Conservation (phyloP, 2,797 vertebrate genomes). For the Poecilia gillii region DNA sequence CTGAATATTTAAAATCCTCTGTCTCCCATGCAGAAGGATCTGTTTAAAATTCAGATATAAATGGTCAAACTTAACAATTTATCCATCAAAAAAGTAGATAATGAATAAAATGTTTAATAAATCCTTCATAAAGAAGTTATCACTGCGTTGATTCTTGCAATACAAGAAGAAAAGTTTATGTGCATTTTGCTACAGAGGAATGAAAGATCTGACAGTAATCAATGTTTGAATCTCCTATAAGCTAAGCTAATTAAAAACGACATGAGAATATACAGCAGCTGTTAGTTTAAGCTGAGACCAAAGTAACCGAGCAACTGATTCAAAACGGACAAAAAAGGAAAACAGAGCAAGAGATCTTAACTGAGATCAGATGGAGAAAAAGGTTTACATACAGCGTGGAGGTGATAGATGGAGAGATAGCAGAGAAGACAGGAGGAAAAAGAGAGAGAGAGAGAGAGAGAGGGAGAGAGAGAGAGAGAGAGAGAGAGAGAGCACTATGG, state of each 20-base stretch:
- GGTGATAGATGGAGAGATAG: constrained; percentile 12
- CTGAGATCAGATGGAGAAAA: constrained; percentile 11
- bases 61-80: background rate
- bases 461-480: background rate
- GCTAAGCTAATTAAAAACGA: background rate
- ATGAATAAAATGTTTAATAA: background rate
- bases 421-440: constrained; percentile 2
- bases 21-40: background rate
- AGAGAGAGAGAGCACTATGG: constrained; percentile 25
- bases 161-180: background rate
- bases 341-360: background rate
- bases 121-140: background rate
- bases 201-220: background rate
- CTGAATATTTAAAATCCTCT: background rate
- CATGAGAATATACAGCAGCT: background rate
- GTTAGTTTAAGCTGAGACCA: background rate
- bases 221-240: background rate
- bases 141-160: background rate
- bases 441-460: background rate
- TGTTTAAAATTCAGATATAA: background rate
- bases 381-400: constrained; percentile 8
- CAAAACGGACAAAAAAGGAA: background rate
- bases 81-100: background rate
- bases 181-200: background rate
- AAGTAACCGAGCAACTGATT: background rate